Conservation (phyloP, 2,113 vertebrate genomes). For the Podiceps cristatus region DNA sequence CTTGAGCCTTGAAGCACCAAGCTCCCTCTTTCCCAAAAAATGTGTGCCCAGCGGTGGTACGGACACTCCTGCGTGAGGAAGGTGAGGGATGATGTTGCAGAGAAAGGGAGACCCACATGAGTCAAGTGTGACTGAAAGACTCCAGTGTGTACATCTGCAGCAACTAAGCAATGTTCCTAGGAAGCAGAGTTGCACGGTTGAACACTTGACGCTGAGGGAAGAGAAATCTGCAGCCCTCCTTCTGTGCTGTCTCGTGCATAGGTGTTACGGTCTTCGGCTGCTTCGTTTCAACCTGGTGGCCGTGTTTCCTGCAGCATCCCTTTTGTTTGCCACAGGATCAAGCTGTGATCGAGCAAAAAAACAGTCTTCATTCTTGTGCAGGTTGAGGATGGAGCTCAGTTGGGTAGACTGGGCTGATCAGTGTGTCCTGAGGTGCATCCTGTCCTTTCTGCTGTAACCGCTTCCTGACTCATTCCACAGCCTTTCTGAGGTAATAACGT, state of each 20-base stretch:
- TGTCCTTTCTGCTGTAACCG: background rate
- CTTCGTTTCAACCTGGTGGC: background rate
- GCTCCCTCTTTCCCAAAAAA: background rate
- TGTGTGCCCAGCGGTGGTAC: fast-evolving
- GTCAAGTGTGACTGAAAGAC: fast-evolving
- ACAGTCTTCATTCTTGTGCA: background rate
- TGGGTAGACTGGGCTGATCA: background rate
- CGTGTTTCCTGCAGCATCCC: background rate
- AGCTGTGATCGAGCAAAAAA: background rate
- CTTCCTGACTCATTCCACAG: background rate
- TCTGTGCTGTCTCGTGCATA: background rate
- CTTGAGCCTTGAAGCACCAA: background rate
- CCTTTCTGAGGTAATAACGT: background rate
- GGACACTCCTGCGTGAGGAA: background rate
- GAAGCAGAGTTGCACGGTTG: background rate
- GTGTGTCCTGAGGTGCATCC: background rate
- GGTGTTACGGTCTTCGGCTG: background rate
- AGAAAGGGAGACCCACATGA: background rate
- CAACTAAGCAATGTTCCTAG: background rate
- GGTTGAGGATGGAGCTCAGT: background rate
- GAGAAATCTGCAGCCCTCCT: background rate
- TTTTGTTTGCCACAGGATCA: background rate
- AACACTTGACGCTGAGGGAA: fast-evolving
- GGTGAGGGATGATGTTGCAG: background rate
- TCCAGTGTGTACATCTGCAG: background rate